These are phyloP conservation scores for Asteroscopus sphinx DNA, from an alignment of 2,888 invertebrate genomes.

Conservation along the genomic window DNA sequence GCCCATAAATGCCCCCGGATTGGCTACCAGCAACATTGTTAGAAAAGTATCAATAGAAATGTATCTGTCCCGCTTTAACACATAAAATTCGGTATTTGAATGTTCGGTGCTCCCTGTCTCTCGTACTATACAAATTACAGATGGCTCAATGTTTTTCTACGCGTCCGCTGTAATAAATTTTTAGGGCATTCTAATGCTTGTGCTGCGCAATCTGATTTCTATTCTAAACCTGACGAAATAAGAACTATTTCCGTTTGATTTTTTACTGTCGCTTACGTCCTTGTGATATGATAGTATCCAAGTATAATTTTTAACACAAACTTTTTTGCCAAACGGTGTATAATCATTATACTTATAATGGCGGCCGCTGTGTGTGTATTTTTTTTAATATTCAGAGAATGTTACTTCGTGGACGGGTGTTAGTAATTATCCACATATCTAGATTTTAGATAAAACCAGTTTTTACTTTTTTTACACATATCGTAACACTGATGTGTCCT, in stretches of 20 bases:
- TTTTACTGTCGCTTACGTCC: constrained; percentile 40
- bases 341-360: constrained; percentile 81
- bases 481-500: constrained; percentile 77
- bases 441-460: constrained; percentile 83
- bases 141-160: constrained; percentile 85
- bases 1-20: constrained; percentile 80
- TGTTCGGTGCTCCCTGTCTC: constrained; percentile 68
- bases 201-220: constrained; percentile 41
- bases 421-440: constrained; percentile 85
- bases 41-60: constrained; percentile 62
- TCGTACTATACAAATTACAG: constrained; percentile 80
- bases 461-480: constrained; percentile 69
- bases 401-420: constrained; percentile 77
- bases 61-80: constrained; percentile 72
- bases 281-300: constrained; percentile 44
- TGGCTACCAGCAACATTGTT: constrained; percentile 80
- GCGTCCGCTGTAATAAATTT: constrained; percentile 73
- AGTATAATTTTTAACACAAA: constrained; percentile 84
- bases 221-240: not conserved
- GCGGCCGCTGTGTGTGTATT: constrained; percentile 62
- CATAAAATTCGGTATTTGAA: constrained; percentile 37
- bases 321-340: constrained; percentile 78
- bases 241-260: constrained; percentile 42
- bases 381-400: constrained; percentile 79
- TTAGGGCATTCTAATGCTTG: constrained; percentile 72